phyloP scores from a whole-genome alignment of 2,888 invertebrate genomes.

The Phaedon cochleariae region DNA sequence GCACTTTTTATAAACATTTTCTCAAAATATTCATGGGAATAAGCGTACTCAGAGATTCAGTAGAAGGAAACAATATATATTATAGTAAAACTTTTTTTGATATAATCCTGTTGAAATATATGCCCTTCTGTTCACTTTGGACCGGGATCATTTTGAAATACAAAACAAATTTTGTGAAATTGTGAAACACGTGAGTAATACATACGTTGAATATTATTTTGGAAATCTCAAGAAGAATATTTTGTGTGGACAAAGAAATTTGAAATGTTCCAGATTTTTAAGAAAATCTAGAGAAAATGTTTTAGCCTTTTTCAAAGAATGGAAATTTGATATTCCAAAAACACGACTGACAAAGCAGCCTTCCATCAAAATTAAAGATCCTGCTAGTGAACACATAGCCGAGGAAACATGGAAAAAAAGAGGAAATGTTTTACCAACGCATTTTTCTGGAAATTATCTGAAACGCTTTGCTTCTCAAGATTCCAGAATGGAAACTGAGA shows the following conservation, averaged over 20 bases:
- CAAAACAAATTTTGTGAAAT: neutral
- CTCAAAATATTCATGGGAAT: no score
- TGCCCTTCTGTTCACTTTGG: no score
- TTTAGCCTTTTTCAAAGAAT: neutral
- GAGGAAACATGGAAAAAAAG: neutral
- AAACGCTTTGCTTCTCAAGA: neutral
- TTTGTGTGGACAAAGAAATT: neutral
- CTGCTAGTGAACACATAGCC: neutral
- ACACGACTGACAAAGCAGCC: neutral
- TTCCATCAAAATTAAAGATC: neutral
- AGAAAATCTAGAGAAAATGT: conserved; percentile 2
- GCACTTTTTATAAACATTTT: no score
- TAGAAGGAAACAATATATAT: no score
- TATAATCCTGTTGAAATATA: no score
- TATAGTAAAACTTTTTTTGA: no score
- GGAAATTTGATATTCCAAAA: neutral
- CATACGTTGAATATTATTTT: conserved; percentile 3
- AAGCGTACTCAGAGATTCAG: no score
- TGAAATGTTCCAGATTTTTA: conserved; percentile 1
- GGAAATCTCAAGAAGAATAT: conserved; percentile 4
- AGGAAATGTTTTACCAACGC: neutral
- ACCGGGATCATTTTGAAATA: no score
- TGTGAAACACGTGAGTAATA: neutral
- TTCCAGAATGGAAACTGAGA: neutral
- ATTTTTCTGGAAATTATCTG: conserved; percentile 5